Percentiles rank a stretch among this genome's conserved stretches.
phyloP scores from a whole-genome alignment of 2,888 invertebrate species.

The Drosophila melanocephala region DNA sequence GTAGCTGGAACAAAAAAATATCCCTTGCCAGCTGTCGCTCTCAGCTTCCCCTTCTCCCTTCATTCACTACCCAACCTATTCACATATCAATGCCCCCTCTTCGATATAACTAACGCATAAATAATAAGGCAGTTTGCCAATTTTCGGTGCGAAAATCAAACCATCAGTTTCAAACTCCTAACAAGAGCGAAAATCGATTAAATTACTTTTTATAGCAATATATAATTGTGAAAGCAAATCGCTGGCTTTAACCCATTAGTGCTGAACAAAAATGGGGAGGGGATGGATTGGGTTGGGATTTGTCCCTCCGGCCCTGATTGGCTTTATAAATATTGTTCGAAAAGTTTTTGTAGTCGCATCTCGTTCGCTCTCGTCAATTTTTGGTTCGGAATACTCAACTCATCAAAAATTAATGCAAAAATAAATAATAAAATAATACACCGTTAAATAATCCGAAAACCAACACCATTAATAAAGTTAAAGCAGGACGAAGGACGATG shows the following conservation, averaged over 20 bases:
- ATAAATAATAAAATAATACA: conserved; percentile 84
- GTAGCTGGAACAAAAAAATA: conserved; percentile 20
- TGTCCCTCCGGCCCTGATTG: conserved; percentile 33
- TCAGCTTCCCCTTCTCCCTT: conserved; percentile 1
- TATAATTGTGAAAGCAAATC: conserved; percentile 44
- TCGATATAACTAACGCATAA: conserved; percentile 64
- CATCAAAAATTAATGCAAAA: conserved; percentile 82
- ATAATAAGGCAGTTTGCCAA: conserved; percentile 73
- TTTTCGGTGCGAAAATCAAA: conserved; percentile 38
- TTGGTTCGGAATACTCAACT: conserved; percentile 37
- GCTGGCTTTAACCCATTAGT: conserved; percentile 57
- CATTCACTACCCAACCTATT: background rate
- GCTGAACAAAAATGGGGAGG: conserved; percentile 15
- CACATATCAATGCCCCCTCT: background rate
- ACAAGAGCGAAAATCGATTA: conserved; percentile 69
- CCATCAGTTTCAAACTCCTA: conserved; percentile 40
- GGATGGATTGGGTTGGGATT: background rate
- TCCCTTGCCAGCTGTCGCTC: conserved; percentile 48
- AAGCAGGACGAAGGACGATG: conserved; percentile 29
- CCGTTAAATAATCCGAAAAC: conserved; percentile 83
- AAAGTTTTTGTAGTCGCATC: conserved; percentile 46
- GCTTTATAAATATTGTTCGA: conserved; percentile 57
- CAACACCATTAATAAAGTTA: conserved; percentile 83
- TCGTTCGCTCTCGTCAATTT: conserved; percentile 41
- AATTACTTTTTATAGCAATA: conserved; percentile 38